These are phyloP conservation scores for Pristionchus pacificus DNA, from an alignment of 1,140 invertebrate genomes.

Conservation along the genomic window DNA sequence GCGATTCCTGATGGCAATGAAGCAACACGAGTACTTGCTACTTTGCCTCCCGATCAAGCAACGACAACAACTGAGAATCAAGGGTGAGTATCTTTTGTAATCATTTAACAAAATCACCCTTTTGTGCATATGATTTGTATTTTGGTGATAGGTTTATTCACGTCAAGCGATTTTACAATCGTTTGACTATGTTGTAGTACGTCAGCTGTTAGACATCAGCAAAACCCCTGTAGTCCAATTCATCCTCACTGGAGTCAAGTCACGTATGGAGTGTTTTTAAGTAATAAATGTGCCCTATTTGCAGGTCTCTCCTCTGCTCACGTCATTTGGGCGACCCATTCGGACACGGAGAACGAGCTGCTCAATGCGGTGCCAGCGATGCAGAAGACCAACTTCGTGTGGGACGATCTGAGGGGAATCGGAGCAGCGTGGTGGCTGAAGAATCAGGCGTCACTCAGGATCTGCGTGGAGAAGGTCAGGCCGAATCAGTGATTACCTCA, in stretches of 20 bases:
- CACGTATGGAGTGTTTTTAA: too few species aligned
- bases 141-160: too few species aligned
- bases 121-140: background rate
- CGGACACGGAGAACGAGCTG: slow-evolving; percentile 91
- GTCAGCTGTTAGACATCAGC: too few species aligned
- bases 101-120: background rate
- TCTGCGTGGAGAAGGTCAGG: slow-evolving; percentile 77
- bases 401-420: slow-evolving; percentile 84
- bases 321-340: slow-evolving; percentile 98
- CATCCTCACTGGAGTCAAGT: too few species aligned
- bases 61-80: slow-evolving; percentile 68
- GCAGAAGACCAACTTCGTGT: slow-evolving; percentile 69
- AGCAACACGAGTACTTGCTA: slow-evolving; percentile 91
- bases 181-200: too few species aligned
- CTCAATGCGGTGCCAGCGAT: slow-evolving; percentile 76
- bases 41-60: slow-evolving; percentile 82
- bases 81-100: background rate
- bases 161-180: too few species aligned
- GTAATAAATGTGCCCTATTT: slow-evolving; percentile 32
- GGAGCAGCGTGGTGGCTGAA: slow-evolving; percentile 94
- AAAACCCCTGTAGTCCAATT: too few species aligned
- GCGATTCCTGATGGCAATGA: slow-evolving; percentile 90
- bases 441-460: slow-evolving; percentile 75
- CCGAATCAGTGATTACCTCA: background rate
- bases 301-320: slow-evolving; percentile 88